Evolutionary conservation across 2,113 vertebrate species (phyloP), one percentile per base, ranked within the genome.

Genomic region (Engraulis encrasicolus): DNA sequence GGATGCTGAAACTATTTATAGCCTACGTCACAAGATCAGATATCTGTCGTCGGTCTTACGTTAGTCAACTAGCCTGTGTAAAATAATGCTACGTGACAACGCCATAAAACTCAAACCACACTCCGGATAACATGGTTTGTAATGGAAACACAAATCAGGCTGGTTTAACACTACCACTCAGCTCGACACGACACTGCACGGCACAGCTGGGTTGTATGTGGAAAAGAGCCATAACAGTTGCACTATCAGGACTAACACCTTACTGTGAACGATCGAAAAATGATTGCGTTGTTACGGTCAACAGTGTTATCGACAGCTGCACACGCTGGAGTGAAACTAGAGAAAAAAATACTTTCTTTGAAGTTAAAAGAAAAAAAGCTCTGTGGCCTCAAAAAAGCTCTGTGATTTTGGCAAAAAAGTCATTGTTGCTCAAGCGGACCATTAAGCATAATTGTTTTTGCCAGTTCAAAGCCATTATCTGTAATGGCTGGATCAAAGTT

Each of bases 401-500:
- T 87, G 81, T n/a, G 84, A 87, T 88, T 90, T 90, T 89, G 86
- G 91, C 89, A 78, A 88, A 91, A n/a, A 27, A 66, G 27, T 88
- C 87, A 58, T 49, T n/a, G 87, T 92, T 86, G 86, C 88, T 92
- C 91, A 91, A 91, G 88, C 90, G 91, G 91, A 87, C 91, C 93
- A 93, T 94, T 94, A 94, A 90, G 88, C 40, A 74, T 91, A 94
- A 94, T 93, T 89, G 91, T 83, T 87, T 88, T 86, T 89, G 87
- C 90, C 88, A 92, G 93, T 92, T 92, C 90, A 89, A 77, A 81
- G 87, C 89, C 89, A 93, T 93, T 93, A 93, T 90, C 90, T 89
- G 85, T 89, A 86, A 91, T 91, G 92, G 87, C 87, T 88, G 90
- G 92, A 94, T 93, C 92, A 94, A 94, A 94, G 91, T 90, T 89